Conservation (phyloP, 1,140 invertebrate genomes). For the Heliconius hewitsoni region DNA sequence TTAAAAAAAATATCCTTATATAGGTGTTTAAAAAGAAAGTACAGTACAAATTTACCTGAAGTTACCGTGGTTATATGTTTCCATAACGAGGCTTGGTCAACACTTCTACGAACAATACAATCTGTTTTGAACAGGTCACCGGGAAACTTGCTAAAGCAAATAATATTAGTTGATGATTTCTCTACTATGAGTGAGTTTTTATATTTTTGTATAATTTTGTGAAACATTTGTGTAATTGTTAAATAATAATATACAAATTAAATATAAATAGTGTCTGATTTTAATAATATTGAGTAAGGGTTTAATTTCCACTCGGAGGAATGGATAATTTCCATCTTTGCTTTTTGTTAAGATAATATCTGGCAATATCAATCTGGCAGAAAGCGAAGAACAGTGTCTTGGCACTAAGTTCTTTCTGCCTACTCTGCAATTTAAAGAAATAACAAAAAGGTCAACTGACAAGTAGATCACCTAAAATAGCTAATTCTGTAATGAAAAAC, state of each 20-base stretch:
- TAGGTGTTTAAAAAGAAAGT: conserved; percentile 53
- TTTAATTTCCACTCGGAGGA: too few species aligned
- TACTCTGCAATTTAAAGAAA: too few species aligned
- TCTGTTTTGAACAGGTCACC: conserved; percentile 90
- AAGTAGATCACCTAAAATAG: too few species aligned
- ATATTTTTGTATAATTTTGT: not conserved
- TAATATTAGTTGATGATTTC: conserved; percentile 93
- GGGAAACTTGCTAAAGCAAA: conserved; percentile 86
- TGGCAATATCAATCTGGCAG: too few species aligned
- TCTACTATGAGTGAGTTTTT: conserved; percentile 85
- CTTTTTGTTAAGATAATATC: too few species aligned
- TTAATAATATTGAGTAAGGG: too few species aligned
- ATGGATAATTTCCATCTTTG: too few species aligned
- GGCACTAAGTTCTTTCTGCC: too few species aligned
- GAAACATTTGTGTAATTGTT: not conserved
- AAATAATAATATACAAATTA: not conserved
- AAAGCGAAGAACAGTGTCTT: too few species aligned
- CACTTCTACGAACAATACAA: conserved; percentile 87
- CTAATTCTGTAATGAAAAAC: too few species aligned
- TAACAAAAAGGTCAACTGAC: too few species aligned
- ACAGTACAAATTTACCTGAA: conserved; percentile 74
- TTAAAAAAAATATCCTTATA: too few species aligned
- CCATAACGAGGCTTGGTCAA: conserved; percentile 92
- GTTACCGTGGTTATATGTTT: conserved; percentile 90
- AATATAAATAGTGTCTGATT: not conserved